phyloP scores from a whole-genome alignment of 2,113 vertebrate genomes.

The Eptesicus fuscus region DNA sequence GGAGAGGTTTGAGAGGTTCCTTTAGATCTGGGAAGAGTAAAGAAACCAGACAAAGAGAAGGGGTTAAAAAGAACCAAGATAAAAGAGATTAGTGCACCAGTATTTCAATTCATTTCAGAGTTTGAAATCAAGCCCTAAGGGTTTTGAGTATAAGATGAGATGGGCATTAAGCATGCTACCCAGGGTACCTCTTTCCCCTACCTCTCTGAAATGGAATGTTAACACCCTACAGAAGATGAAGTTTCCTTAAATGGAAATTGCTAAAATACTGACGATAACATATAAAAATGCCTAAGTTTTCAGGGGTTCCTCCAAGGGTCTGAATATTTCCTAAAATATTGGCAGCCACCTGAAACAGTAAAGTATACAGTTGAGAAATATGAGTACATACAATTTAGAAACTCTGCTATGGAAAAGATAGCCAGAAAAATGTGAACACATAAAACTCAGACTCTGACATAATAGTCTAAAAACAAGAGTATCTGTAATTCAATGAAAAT shows the following conservation, averaged over 20 bases:
- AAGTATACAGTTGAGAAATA: background rate
- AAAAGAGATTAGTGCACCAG: background rate
- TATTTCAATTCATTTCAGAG: background rate
- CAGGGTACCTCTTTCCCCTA: too few relatives aligned
- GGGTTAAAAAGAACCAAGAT: background rate
- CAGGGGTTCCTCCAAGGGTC: background rate
- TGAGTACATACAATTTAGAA: background rate
- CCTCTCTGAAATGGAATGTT: background rate
- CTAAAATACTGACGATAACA: background rate
- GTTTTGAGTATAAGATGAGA: background rate
- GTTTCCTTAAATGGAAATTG: background rate
- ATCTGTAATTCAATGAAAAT: background rate
- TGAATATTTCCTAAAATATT: background rate
- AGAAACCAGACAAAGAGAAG: background rate
- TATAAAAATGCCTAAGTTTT: background rate
- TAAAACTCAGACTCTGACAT: accelerated
- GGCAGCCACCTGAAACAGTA: background rate
- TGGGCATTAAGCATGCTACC: accelerated
- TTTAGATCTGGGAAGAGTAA: background rate
- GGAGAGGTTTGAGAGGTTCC: background rate
- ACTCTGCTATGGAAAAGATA: background rate
- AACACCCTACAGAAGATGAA: background rate
- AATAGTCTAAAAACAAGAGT: accelerated
- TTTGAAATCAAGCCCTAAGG: background rate
- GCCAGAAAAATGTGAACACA: background rate